Evolutionary conservation across 2,888 invertebrate species (phyloP).

Genomic region (Epirrita christyi): DNA sequence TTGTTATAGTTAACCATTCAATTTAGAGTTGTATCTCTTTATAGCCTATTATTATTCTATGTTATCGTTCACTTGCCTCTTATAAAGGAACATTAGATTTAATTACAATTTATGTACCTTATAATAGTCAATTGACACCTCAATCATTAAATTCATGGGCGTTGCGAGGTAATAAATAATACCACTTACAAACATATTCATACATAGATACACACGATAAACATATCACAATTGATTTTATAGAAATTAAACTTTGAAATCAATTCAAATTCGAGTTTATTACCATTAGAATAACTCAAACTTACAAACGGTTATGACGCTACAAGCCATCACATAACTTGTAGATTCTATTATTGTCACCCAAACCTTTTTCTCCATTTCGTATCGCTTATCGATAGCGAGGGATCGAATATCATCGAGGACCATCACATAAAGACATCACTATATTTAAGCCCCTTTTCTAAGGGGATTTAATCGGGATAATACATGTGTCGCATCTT

Average conservation of each 20-base stretch:
- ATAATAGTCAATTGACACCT: no score
- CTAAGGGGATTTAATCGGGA: slow-evolving; percentile 77
- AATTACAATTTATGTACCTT: no score
- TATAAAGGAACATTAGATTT: no score
- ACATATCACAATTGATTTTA: no score
- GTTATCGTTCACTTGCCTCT: no score
- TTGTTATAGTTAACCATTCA: no score
- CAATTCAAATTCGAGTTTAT: slow-evolving; percentile 10
- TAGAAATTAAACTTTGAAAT: neutral
- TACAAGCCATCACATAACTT: slow-evolving; percentile 23
- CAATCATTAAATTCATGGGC: no score
- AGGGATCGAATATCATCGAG: slow-evolving; percentile 39
- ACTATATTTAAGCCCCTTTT: slow-evolving; percentile 75
- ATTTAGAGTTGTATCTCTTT: no score
- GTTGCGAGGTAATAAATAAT: no score
- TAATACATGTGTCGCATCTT: slow-evolving; percentile 83
- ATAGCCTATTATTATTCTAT: no score
- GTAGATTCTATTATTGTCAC: slow-evolving; percentile 29
- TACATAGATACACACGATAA: no score
- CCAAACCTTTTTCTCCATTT: slow-evolving; percentile 34
- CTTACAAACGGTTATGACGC: slow-evolving; percentile 24
- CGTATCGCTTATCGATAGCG: slow-evolving; percentile 44
- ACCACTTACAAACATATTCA: no score
- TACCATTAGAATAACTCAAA: slow-evolving; percentile 6
- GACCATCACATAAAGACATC: slow-evolving; percentile 61